Evolutionary conservation across 2,888 invertebrate species (phyloP), one percentile per base, ranked within the genome.

Genomic region (Heliconius ethilla): DNA sequence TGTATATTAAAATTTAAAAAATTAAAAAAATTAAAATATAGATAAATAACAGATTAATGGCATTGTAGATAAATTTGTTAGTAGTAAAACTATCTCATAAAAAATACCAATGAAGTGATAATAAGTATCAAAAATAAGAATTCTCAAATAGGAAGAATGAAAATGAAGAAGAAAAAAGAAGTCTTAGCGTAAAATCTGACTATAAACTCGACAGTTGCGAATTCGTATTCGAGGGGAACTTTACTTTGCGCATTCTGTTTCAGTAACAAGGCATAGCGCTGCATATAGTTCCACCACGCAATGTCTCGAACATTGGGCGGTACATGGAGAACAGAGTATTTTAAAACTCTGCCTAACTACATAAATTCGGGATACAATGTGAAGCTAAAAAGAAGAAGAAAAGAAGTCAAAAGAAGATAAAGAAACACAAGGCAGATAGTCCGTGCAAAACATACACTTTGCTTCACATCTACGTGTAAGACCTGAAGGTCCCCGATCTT

Each of bases 401-500:
- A 37, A 74, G 40, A 37, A 37, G 27, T 27, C 7, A 62, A 37
- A 73, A 74, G 73, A 79, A 81, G 75, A 80, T 81, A 75, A 82
- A 63, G 27, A 29, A 63, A 63, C 27, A 63, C 63, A 63, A 63
- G 27, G 80, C 83, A 78, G 89, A 91, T 85, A 92, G 92, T 86
- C 81, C 92, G 89, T 94, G 93, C 94, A 87, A 87, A 86, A 86
- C 94, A 92, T 94, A 92, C 93, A 92, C 90, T 88, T 89, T 86
- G 82, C 87, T 89, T 84, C 87, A 90, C 91, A 90, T 90, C 89
- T 88, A 91, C 84, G 83, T 87, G 84, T 85, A 83, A 86, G 93
- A 96, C 96, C 95, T 96, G 96, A 79, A 96, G 94, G 88, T 95
- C 96, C 76, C 95, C 96, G 80, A 96, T 96, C 91, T 95, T 95